phyloP scores from a whole-genome alignment of 1,140 invertebrate species.

The Papilio dardanus region DNA sequence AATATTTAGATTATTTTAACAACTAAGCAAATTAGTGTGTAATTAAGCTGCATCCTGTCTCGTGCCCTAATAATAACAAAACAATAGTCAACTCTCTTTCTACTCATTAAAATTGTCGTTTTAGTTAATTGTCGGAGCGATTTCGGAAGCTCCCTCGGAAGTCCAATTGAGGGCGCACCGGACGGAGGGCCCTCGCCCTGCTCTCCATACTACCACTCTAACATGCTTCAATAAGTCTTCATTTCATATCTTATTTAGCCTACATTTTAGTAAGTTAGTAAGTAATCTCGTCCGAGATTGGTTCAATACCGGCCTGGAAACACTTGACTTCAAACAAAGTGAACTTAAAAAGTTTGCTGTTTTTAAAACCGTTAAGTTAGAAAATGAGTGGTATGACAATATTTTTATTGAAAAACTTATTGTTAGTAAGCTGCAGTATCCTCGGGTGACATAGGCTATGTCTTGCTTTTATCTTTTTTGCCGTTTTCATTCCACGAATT shows the following conservation, averaged over 20 bases:
- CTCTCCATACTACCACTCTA: conserved; percentile 70
- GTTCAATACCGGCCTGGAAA: too few relatives aligned
- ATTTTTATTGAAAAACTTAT: too few relatives aligned
- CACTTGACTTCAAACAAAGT: too few relatives aligned
- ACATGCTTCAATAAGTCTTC: conserved; percentile 29
- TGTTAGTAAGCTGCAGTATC: too few relatives aligned
- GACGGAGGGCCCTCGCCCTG: conserved; percentile 64
- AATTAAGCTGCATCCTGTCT: conserved; percentile 80
- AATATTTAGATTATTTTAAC: conserved; percentile 44
- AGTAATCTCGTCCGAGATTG: background rate
- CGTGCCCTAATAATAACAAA: conserved; percentile 80
- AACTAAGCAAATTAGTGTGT: conserved; percentile 72
- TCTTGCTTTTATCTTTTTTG: too few relatives aligned
- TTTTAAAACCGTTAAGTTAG: too few relatives aligned
- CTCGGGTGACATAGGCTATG: too few relatives aligned
- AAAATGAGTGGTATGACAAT: too few relatives aligned
- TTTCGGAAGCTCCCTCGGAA: conserved; percentile 79
- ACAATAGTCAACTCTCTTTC: conserved; percentile 74
- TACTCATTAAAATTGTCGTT: conserved; percentile 73
- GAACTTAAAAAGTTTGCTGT: too few relatives aligned
- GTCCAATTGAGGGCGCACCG: conserved; percentile 79
- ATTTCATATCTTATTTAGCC: background rate
- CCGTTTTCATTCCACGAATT: too few relatives aligned
- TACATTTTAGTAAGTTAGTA: background rate
- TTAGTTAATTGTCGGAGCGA: conserved; percentile 68